These are phyloP conservation scores for Crotalus tigris DNA, from an alignment of 2,113 vertebrate species.

Conservation along the genomic window DNA sequence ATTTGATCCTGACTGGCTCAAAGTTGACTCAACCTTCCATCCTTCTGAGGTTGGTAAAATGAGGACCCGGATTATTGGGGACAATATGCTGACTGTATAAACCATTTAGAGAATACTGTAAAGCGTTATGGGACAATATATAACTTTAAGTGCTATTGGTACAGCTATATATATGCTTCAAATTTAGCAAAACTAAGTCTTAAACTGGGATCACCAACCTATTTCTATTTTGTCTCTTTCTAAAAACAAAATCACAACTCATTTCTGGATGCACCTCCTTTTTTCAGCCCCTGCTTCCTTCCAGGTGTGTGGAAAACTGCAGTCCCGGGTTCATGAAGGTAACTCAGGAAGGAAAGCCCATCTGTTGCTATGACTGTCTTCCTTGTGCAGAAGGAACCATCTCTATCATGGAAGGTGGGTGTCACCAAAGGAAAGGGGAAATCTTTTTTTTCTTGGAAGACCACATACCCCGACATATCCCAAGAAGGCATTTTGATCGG, in stretches of 20 bases:
- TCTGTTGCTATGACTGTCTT: neutral
- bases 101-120: neutral
- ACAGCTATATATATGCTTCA: neutral
- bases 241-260: neutral
- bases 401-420: neutral
- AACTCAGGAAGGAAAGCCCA: neutral
- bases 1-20: neutral
- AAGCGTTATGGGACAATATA: neutral
- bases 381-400: neutral
- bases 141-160: neutral
- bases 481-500: no score
- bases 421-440: neutral
- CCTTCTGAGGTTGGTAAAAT: neutral
- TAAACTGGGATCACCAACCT: neutral
- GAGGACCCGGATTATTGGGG: neutral
- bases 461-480: neutral
- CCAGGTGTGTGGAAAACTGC: neutral
- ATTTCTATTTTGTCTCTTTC: neutral
- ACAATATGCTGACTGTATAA: neutral
- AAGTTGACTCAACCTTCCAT: neutral
- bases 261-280: neutral
- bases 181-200: neutral
- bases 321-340: neutral
- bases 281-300: neutral
- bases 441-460: neutral